Percentiles rank a stretch among this genome's conserved stretches.
Evolutionary conservation across 2,888 invertebrate genomes (phyloP).

Genomic region (Dolomedes plantarius): DNA sequence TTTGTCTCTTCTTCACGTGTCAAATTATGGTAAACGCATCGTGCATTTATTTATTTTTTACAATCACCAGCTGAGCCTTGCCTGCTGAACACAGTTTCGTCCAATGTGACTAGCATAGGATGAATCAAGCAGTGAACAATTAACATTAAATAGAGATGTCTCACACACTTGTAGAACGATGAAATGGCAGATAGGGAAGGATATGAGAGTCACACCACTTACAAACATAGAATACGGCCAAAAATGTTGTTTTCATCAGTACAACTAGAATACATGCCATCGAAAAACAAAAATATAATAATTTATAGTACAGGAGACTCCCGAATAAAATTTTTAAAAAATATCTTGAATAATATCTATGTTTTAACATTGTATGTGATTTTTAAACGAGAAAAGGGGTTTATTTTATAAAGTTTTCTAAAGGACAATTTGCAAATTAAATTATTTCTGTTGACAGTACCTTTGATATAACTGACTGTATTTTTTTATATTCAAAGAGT

Average conservation of each 20-base stretch:
- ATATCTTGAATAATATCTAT: too few relatives aligned
- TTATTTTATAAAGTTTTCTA: too few relatives aligned
- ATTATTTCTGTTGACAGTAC: too few relatives aligned
- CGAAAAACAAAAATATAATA: too few relatives aligned
- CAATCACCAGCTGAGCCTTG: conserved; percentile 21
- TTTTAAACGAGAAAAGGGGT: too few relatives aligned
- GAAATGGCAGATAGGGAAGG: conserved; percentile 45
- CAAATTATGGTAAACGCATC: conserved; percentile 19
- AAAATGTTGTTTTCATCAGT: not conserved
- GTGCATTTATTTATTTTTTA: not conserved
- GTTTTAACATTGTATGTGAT: too few relatives aligned
- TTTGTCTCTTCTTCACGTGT: too few relatives aligned
- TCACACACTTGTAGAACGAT: conserved; percentile 28
- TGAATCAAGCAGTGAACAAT: conserved; percentile 48
- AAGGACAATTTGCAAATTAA: too few relatives aligned
- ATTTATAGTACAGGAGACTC: not conserved
- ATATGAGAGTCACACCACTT: conserved; percentile 54
- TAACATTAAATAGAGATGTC: conserved; percentile 43
- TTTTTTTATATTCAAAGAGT: too few relatives aligned
- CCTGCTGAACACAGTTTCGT: conserved; percentile 39
- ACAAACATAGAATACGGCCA: not conserved
- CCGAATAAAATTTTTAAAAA: not conserved
- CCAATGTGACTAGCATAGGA: conserved; percentile 56
- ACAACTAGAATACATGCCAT: too few relatives aligned
- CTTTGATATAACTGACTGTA: too few relatives aligned